Percentiles rank a stretch among this genome's conserved stretches.
These are phyloP conservation scores for Eristalinus aeneus DNA, from an alignment of 2,888 invertebrate species.

Conservation along the genomic window DNA sequence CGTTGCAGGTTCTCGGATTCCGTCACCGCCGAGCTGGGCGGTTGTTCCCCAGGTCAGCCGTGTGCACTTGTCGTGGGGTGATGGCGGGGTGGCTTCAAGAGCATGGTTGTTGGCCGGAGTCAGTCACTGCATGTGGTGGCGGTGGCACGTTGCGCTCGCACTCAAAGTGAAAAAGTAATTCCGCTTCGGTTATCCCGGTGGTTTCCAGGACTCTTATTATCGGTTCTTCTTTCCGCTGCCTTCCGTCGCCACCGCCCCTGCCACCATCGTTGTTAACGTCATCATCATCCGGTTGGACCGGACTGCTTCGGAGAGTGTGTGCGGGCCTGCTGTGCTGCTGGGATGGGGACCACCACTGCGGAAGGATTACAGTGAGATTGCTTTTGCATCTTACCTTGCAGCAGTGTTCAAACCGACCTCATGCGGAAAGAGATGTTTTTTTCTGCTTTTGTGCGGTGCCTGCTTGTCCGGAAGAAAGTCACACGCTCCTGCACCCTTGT, in stretches of 20 bases:
- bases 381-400: not conserved
- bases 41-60: not conserved
- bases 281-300: constrained; percentile 45
- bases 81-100: not conserved
- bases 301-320: constrained; percentile 42
- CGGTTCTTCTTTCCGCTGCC: not conserved
- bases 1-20: not conserved
- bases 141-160: constrained; percentile 26
- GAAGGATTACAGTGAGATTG: not conserved
- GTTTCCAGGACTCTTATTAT: constrained; percentile 44
- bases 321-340: not conserved
- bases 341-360: not conserved
- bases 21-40: constrained; percentile 1
- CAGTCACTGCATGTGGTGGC: constrained; percentile 24
- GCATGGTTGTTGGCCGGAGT: constrained; percentile 33
- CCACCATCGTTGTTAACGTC: not conserved
- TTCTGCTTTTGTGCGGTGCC: not conserved
- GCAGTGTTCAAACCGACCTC: constrained; percentile 30
- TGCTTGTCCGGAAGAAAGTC: constrained; percentile 33
- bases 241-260: not conserved
- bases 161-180: constrained; percentile 61
- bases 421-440: constrained; percentile 52
- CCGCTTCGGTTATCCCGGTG: constrained; percentile 56
- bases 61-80: not conserved
- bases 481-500: not conserved